Evolutionary conservation across 2,113 vertebrate genomes (phyloP), one percentile per base, ranked within the genome.

Genomic region (Lathamus discolor): DNA sequence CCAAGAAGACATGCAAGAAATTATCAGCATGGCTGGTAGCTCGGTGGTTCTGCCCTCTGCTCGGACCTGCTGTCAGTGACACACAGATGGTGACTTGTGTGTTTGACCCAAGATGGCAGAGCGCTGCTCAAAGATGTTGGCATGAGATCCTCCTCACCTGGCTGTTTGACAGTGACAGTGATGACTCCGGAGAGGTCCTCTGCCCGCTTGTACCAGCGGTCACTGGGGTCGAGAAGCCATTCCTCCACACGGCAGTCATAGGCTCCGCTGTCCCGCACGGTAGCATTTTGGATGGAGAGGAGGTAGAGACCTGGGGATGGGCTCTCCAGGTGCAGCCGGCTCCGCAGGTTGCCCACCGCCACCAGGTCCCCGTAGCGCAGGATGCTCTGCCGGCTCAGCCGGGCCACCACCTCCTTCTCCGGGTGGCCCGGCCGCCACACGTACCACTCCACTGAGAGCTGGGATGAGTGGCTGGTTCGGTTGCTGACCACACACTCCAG

Each of bases 361-460:
- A 96, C 98, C 85, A 98, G 98, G 4, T 99, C 98, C 13, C 97
- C 97, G 0, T 98, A 98, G 70, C 91, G 97, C 95, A 98, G 89
- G 11, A 95, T 97, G 37, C 98, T 97, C 1, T 99, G 98, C 2
- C 98, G 98, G 59, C 99, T 98, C 33, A 99, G 98, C 66, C 96
- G 97, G 70, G 98, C 98, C 88, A 99, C 97, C 0, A 95, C 95
- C 93, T 99, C 98, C 51, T 98, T 98, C 62, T 98, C 98, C 0
- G 98, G 97, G 3, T 97, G 97, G 46, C 97, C 98, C 1, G 98
- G 97, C 73, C 98, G 95, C 97, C 98, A 98, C 63, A 99, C 97
- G 0, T 99, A 99, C 99, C 99, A 99, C 83, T 99, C 97, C 90
- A 99, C 98, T 0, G 97, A 72, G 9, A 99, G 98, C 95, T 99